Base-by-base conservation (phyloP, 2,113 vertebrate species). In the Phylloscopus trochiloides region DNA sequence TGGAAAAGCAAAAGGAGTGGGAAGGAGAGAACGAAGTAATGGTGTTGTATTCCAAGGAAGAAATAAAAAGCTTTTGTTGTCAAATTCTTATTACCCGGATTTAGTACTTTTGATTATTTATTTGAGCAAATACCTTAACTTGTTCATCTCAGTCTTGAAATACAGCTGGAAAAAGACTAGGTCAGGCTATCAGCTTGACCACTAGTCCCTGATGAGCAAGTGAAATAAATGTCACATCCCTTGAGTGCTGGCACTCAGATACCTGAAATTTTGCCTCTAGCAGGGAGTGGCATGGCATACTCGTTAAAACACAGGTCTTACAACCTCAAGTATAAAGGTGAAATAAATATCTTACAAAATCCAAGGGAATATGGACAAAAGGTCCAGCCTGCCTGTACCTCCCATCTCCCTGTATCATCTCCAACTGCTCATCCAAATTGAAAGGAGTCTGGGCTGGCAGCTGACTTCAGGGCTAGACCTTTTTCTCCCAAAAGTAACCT, bases 41-140 rank as follows among this genome's bases (percentile, higher is more conserved):
- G 34, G 31, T 71, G 68, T 34, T 92, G 36, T 84, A 61, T 89
- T 93, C 88, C 73, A 75, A 68, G 83, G 31, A 45, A 63, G 63
- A 95, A 96, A 95, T 86, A 89, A 92, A 92, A 84, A 83, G 38
- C 57, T 81, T 83, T 73, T 76, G 31, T 89, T 94, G 78, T 88
- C 75, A 94, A 92, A 92, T 80, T 90, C 78, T 73, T 88, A 77
- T 88, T 83, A 67, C 51, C n/a, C 22, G 12, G 78, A 76, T 91
- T 91, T 82, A 91, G 90, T 90, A 59, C 55, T 86, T 94, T 51
- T 80, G 22, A 54, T 70, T 90, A 90, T 85, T 94, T 95, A 82
- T 92, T 91, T 85, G 50, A 85, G 22, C 7, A 91, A 75, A 89
- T 92, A 78, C 40, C 57, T 91, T 47, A 72, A 66, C 26, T 89